Percentiles rank a stretch among this genome's conserved stretches.
Evolutionary conservation across 2,797 vertebrate species (phyloP).

Genomic region (Mionectes olivaceus): DNA sequence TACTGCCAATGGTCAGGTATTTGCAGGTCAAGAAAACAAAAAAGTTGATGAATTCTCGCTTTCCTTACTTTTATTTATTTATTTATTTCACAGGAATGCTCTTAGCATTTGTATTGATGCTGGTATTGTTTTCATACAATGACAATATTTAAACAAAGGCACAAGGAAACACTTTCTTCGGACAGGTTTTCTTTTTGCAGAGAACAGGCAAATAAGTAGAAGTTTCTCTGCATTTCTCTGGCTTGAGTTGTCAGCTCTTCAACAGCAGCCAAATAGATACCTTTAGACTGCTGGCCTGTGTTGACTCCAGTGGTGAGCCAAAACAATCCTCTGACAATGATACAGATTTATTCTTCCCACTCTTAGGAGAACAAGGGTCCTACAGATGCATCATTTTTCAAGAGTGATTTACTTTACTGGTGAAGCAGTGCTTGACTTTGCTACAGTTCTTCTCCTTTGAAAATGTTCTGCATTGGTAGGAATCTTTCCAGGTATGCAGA

Average conservation of each 20-base stretch:
- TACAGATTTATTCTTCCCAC: not conserved
- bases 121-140: not conserved
- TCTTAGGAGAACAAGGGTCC: not conserved
- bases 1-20: not conserved
- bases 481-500: not conserved
- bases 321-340: not conserved
- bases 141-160: not conserved
- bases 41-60: not conserved
- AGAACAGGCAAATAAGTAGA: not conserved
- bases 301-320: not conserved
- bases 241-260: not conserved
- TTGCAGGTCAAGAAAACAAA: not conserved
- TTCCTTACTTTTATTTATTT: not conserved
- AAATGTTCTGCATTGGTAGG: not conserved
- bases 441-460: not conserved
- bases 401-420: not conserved
- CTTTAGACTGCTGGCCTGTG: not conserved
- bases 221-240: not conserved
- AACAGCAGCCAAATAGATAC: not conserved
- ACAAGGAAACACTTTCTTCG: not conserved
- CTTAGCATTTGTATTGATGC: not conserved
- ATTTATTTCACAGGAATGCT: not conserved
- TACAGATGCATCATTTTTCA: not conserved
- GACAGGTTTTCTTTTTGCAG: not conserved
- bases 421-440: not conserved